Evolutionary conservation across 2,113 vertebrate species (phyloP).

Genomic region (Centrocercus urophasianus): DNA sequence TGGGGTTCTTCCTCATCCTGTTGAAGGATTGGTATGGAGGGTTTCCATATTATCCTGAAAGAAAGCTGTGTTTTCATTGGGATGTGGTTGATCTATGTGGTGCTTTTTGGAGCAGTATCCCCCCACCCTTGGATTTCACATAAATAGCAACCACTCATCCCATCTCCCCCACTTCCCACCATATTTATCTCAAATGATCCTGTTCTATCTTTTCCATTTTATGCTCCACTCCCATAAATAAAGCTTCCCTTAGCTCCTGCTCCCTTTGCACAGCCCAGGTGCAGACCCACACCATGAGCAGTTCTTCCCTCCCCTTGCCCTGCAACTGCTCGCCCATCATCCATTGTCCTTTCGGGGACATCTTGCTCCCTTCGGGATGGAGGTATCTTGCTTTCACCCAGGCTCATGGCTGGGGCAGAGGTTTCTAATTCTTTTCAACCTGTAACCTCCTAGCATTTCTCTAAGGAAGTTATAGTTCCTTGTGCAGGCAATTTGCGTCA

Average conservation of each 20-base stretch:
- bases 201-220: not conserved
- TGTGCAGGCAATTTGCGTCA: not conserved
- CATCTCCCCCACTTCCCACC: not conserved
- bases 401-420: not conserved
- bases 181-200: not conserved
- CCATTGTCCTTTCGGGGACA: not conserved
- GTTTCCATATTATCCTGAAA: not conserved
- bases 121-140: not conserved
- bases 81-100: not conserved
- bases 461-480: not conserved
- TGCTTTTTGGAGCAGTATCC: not conserved
- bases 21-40: not conserved
- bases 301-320: not conserved
- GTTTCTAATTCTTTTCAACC: not conserved
- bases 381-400: not conserved
- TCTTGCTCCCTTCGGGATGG: not conserved
- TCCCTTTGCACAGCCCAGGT: not conserved
- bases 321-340: not conserved
- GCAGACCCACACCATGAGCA: not conserved
- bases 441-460: not conserved
- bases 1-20: not conserved
- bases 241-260: not conserved
- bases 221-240: not conserved
- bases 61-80: not conserved
- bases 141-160: not conserved